Percentiles rank a stretch among this genome's conserved stretches.
phyloP scores from a whole-genome alignment of 2,797 vertebrate species.

The Tokudaia muenninki region DNA sequence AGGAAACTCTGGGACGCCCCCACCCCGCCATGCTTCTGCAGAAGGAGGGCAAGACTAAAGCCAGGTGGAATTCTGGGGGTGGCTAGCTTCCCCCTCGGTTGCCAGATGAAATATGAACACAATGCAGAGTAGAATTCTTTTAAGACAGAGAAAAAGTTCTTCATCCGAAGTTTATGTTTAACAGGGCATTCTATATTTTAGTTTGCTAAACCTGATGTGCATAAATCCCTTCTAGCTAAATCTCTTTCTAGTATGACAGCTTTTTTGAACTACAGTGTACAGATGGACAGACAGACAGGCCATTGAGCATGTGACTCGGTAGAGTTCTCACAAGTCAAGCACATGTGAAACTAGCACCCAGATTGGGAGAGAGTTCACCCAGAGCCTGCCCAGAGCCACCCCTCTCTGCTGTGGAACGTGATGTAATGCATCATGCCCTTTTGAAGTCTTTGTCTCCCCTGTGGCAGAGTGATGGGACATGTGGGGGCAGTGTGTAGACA shows the following conservation, averaged over 20 bases:
- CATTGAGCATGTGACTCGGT: background rate
- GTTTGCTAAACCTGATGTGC: conserved; percentile 22
- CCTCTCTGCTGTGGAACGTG: background rate
- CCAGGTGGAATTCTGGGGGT: background rate
- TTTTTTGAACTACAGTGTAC: background rate
- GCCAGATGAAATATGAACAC: background rate
- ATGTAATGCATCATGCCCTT: background rate
- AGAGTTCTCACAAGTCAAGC: background rate
- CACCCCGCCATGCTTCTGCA: background rate
- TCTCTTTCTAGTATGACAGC: background rate
- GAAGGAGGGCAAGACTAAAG: background rate
- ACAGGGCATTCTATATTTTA: conserved; percentile 1
- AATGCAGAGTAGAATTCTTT: background rate
- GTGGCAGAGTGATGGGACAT: rapidly evolving
- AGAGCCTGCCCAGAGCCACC: background rate
- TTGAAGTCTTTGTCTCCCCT: background rate
- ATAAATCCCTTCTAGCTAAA: background rate
- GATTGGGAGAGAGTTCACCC: background rate
- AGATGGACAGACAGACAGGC: background rate
- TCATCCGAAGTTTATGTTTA: conserved; percentile 46
- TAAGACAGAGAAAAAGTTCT: background rate
- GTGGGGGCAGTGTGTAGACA: background rate
- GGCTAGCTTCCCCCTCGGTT: background rate
- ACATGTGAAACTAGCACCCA: background rate
- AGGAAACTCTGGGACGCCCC: no score